Evolutionary conservation across 2,797 vertebrate species (phyloP), one percentile per base, ranked within the genome.

Genomic region (Eurystomus glaucurus): DNA sequence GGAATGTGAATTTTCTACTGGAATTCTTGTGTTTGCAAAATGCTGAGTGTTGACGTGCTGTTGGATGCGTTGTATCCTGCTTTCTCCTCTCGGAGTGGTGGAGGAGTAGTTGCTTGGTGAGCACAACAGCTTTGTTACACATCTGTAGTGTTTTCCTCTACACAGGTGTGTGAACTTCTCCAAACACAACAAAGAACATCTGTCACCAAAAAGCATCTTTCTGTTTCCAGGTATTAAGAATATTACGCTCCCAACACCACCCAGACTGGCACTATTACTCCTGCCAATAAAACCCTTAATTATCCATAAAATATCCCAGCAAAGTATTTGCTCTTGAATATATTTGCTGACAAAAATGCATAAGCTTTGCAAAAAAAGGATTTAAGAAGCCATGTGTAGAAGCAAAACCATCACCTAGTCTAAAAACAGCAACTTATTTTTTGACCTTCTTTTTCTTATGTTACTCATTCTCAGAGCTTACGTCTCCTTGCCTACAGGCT

Each of bases 1-100:
- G 37, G 37, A 37, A 37, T 37, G 9, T 37, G 37, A 37, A 37
- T 37, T 37, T 37, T 37, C 37, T 37, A 37, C 37, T 37, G 37
- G 37, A 37, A 37, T 37, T 37, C 37, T 9, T 37, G 37, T 37
- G 37, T 37, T 37, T 28, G 43, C 33, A 46, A 8, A 39, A 9
- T 1, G 8, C 35, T 1, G 2, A 12, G 31, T 0, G 10, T 12
- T 7, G 12, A 29, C 0, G 0, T 4, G 51, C 57, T 25, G 62
- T 11, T 25, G 51, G 51, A 14, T 6, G 9, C 4, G 33, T 4
- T 15, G 17, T 14, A 2, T 2, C 52, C 29, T 12, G 21, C 20
- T 28, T 29, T 39, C 55, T 37, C 5, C 62, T 23, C 43, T 9
- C 5, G 3, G 22, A 16, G 33, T 6, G 2, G n/a, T 3, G 29